These are phyloP conservation scores for Pedetes capensis DNA, from an alignment of 2,113 vertebrate genomes.

Conservation along the genomic window DNA sequence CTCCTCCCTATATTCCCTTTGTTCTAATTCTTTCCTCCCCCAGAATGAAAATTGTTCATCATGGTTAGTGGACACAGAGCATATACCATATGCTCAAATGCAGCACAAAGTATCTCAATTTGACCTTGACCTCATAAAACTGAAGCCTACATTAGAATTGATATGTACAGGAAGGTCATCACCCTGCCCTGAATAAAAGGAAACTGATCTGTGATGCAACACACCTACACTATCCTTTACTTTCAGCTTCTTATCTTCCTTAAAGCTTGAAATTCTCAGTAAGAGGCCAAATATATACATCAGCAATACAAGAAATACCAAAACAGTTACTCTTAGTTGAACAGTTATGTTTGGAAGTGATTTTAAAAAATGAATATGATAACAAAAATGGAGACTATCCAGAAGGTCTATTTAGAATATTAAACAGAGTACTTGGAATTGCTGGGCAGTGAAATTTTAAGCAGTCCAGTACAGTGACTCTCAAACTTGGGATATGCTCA, in stretches of 20 bases:
- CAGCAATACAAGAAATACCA: neutral
- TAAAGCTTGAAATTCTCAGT: neutral
- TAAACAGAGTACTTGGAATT: neutral
- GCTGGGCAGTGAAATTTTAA: neutral
- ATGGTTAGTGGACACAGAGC: neutral
- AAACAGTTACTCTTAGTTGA: neutral
- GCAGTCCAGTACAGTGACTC: neutral
- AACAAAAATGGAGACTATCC: neutral
- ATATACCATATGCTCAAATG: neutral
- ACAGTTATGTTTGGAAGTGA: neutral
- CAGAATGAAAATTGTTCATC: neutral
- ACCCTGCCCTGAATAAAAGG: neutral
- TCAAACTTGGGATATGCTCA: neutral
- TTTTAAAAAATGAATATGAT: neutral
- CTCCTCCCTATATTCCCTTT: neutral
- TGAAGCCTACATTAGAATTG: accelerated
- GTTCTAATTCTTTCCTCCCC: neutral
- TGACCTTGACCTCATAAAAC: neutral
- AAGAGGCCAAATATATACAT: neutral
- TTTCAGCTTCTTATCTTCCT: neutral
- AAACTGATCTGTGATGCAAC: neutral
- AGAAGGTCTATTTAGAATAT: neutral
- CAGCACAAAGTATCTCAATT: neutral
- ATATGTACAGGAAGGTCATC: accelerated
- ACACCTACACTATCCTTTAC: neutral